phyloP scores from a whole-genome alignment of 2,797 vertebrate species.

The Parotocinclus haroldoi region DNA sequence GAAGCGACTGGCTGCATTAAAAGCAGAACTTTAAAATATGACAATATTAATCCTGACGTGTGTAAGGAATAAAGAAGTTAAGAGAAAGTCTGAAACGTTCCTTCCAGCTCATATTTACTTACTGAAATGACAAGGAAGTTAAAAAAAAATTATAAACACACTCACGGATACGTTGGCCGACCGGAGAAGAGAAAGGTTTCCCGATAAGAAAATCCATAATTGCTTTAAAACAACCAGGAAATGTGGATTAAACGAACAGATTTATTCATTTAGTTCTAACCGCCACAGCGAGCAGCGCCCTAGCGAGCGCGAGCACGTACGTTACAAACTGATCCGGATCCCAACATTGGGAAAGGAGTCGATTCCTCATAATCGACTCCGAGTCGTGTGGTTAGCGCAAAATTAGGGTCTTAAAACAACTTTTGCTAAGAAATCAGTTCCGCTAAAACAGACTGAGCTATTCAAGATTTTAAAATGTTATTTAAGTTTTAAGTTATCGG shows the following conservation, averaged over 20 bases:
- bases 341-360: not conserved
- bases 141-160: constrained; percentile 2
- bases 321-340: not conserved
- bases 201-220: constrained; percentile 71
- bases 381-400: no score
- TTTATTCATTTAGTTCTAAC: not conserved
- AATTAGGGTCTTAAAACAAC: no score
- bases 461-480: no score
- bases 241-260: not conserved
- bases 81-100: no score
- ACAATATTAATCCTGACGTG: no score
- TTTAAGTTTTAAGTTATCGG: no score
- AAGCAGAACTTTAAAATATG: no score
- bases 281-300: constrained; percentile 8
- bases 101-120: not conserved
- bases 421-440: no score
- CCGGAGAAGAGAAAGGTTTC: constrained; percentile 69
- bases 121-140: not conserved
- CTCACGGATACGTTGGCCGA: constrained; percentile 78
- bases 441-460: no score
- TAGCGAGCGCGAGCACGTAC: constrained; percentile 29
- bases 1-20: no score
- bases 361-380: not conserved
- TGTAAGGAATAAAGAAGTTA: no score
- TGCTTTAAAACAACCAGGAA: constrained; percentile 58